Evolutionary conservation across 1,140 invertebrate genomes (phyloP).

Genomic region (Oreohelix idahoensis): DNA sequence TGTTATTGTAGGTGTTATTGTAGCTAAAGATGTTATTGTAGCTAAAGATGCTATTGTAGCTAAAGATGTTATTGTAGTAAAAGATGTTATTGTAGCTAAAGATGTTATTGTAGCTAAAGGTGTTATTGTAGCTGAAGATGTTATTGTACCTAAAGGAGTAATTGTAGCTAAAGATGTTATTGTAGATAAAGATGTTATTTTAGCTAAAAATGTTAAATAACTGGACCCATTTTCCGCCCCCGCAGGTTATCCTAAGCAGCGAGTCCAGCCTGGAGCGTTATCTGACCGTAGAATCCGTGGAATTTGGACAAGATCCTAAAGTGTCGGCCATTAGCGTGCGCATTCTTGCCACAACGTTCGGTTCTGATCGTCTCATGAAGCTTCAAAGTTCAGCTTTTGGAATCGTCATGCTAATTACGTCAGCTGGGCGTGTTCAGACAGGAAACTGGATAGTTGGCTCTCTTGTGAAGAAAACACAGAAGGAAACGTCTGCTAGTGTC

Average conservation of each 20-base stretch:
- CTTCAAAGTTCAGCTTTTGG: background rate
- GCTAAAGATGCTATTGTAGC: too few relatives aligned
- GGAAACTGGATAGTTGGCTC: background rate
- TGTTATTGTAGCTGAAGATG: too few relatives aligned
- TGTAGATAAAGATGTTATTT: too few relatives aligned
- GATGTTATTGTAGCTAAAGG: too few relatives aligned
- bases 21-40: too few relatives aligned
- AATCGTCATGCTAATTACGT: background rate
- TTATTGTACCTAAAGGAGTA: too few relatives aligned
- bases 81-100: too few relatives aligned
- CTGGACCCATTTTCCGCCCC: background rate
- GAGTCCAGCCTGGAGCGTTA: background rate
- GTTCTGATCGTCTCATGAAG: background rate
- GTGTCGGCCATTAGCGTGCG: background rate
- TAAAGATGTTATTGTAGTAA: too few relatives aligned
- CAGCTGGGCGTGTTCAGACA: background rate
- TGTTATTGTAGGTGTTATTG: too few relatives aligned
- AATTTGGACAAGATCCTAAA: background rate
- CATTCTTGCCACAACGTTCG: background rate
- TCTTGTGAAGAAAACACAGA: constrained; percentile 1
- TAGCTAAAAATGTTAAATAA: too few relatives aligned
- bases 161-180: too few relatives aligned
- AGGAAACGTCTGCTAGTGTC: background rate
- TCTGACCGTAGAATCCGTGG: background rate
- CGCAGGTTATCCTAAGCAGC: background rate